These are phyloP conservation scores for Lichenostomus cassidix DNA, from an alignment of 2,113 vertebrate species.

Conservation along the genomic window DNA sequence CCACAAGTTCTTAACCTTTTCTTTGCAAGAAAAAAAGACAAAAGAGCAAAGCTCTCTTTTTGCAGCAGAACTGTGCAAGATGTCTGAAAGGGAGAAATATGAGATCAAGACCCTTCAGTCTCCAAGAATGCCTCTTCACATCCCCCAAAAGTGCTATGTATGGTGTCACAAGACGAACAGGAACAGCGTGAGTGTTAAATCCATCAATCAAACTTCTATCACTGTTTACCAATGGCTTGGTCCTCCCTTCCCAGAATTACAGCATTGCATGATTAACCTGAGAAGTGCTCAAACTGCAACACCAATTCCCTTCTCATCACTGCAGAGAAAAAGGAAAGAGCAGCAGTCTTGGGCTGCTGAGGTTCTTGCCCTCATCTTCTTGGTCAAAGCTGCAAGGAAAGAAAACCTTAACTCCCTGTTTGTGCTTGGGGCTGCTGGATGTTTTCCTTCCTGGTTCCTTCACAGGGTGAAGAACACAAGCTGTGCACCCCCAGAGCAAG, in stretches of 20 bases:
- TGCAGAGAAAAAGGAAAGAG: neutral
- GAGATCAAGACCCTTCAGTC: neutral
- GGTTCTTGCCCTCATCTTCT: neutral
- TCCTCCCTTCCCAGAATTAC: neutral
- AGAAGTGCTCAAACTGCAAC: neutral
- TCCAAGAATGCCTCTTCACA: neutral
- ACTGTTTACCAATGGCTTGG: neutral
- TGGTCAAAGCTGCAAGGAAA: neutral
- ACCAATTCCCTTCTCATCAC: neutral
- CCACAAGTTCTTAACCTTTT: neutral
- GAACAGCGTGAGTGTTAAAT: neutral
- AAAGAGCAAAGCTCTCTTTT: neutral
- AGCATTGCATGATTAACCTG: neutral
- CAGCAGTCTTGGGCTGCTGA: neutral
- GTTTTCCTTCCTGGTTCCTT: neutral
- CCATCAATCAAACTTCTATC: neutral
- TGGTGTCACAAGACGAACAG: neutral
- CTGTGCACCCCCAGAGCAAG: neutral
- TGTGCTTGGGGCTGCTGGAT: neutral
- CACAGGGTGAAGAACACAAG: neutral
- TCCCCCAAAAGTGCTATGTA: neutral
- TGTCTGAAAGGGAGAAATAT: neutral
- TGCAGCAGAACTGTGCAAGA: neutral
- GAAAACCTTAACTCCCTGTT: neutral
- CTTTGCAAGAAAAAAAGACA: neutral